Evolutionary conservation across 2,113 vertebrate species (phyloP), one percentile per base, ranked within the genome.

Genomic region (Gobius niger): DNA sequence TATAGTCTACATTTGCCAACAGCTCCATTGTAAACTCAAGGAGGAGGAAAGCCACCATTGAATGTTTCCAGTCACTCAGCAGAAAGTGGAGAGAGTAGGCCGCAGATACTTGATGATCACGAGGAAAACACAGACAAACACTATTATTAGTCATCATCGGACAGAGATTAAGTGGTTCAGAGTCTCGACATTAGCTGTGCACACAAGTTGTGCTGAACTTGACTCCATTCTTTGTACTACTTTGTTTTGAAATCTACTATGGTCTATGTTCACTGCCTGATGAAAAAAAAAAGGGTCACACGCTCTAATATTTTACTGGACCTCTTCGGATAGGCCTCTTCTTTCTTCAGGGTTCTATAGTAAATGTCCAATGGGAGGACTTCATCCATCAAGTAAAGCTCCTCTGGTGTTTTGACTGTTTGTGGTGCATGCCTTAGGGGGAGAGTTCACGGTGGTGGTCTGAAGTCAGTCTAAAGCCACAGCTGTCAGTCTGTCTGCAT

Each of bases 51-150:
- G 46, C 70, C 73, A 59, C 57, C 53, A 41, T 63, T 67, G 72
- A 75, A 47, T 61, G 51, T 82, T 88, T 85, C 77, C 82, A 86
- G 81, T 75, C 71, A 83, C 50, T 82, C 60, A 75, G 63, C 59
- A 72, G 42, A 68, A 73, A 76, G 72, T 52, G 8, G 10, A 60
- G 67, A 44, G 64, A 68, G 56, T 63, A 65, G 16, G 16, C 52
- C 52, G 24, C 24, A 34, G 1, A 3, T 34, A 34, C 24, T 34
- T 34, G 24, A 34, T 3, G 24, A 34, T 34, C 3, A 34, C 24
- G 24, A 34, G 24, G 24, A 34, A 34, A 34, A 34, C 5, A 34
- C 24, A 34, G 24, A 3, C 24, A 34, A 34, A 34, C 24, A 34
- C 5, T 34, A 4, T 34, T 34, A 34, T 34, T 34, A 34, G 24